Percentiles rank a stretch among this genome's conserved stretches.
phyloP scores from a whole-genome alignment of 2,888 invertebrate species.

The Chorisops tibialis region DNA sequence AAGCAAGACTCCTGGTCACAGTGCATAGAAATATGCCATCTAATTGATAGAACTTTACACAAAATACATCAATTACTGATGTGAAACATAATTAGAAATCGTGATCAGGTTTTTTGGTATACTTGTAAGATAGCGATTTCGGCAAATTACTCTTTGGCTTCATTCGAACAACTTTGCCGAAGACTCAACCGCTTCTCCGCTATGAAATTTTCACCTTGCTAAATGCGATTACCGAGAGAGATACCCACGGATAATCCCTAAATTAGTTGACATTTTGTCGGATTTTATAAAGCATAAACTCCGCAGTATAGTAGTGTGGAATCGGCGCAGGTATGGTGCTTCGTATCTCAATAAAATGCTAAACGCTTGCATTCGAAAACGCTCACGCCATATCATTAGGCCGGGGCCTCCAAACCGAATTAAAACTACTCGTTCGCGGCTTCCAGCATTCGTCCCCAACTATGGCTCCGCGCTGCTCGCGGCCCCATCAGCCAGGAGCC shows the following conservation, averaged over 20 bases:
- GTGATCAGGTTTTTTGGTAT: too few species aligned
- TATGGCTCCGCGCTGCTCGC: too few species aligned
- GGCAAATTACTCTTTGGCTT: too few species aligned
- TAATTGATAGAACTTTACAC: too few species aligned
- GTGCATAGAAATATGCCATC: too few species aligned
- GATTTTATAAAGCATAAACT: conserved; percentile 22
- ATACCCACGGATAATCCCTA: conserved; percentile 25
- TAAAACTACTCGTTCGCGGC: neutral
- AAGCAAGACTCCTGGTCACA: too few species aligned
- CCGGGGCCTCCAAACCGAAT: neutral
- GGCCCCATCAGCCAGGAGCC: conserved; percentile 29
- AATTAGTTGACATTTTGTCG: conserved; percentile 30
- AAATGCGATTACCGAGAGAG: conserved; percentile 9
- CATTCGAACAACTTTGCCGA: too few species aligned
- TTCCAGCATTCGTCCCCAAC: neutral
- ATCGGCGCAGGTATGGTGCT: neutral
- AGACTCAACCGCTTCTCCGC: too few species aligned
- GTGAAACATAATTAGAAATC: too few species aligned
- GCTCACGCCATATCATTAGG: conserved; percentile 1
- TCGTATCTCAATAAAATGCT: conserved; percentile 26
- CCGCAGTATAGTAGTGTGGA: conserved; percentile 14
- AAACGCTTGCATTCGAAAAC: conserved; percentile 27
- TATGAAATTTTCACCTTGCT: too few species aligned
- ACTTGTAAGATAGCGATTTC: too few species aligned
- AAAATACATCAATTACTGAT: too few species aligned